Percentiles rank a stretch among this genome's conserved stretches.
These are phyloP conservation scores for Schizotus pectinicornis DNA, from an alignment of 2,888 invertebrate species.

Conservation along the genomic window DNA sequence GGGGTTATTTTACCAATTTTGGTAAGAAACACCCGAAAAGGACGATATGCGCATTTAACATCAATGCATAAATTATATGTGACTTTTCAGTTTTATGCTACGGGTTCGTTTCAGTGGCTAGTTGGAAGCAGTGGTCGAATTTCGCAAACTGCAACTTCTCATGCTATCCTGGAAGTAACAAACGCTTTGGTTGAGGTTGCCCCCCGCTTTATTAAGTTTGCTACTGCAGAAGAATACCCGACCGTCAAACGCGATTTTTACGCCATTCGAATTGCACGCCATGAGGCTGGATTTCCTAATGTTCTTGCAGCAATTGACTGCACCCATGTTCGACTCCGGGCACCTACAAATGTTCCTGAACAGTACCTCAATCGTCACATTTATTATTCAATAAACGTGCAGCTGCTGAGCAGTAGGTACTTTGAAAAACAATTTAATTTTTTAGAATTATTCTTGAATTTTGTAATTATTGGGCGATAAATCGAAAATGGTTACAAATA, in stretches of 20 bases:
- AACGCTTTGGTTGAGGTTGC: not conserved
- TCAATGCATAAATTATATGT: constrained; percentile 1
- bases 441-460: too few species aligned
- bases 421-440: too few species aligned
- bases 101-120: constrained; percentile 1
- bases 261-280: not conserved
- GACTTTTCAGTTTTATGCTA: not conserved
- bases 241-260: constrained; percentile 4
- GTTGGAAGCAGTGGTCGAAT: constrained; percentile 2
- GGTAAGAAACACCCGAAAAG: not conserved
- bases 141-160: not conserved
- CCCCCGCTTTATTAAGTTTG: not conserved
- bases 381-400: constrained; percentile 6
- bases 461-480: too few species aligned
- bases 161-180: not conserved
- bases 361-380: constrained; percentile 6
- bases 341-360: constrained; percentile 4
- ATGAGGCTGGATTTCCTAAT: constrained; percentile 1
- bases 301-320: constrained; percentile 4
- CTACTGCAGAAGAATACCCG: not conserved
- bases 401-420: too few species aligned
- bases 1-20: not conserved
- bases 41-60: constrained; percentile 2
- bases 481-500: too few species aligned
- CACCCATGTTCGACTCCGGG: constrained; percentile 1